Base-by-base conservation (phyloP, 2,888 invertebrate species). In the Didymodactylos carnosus region DNA sequence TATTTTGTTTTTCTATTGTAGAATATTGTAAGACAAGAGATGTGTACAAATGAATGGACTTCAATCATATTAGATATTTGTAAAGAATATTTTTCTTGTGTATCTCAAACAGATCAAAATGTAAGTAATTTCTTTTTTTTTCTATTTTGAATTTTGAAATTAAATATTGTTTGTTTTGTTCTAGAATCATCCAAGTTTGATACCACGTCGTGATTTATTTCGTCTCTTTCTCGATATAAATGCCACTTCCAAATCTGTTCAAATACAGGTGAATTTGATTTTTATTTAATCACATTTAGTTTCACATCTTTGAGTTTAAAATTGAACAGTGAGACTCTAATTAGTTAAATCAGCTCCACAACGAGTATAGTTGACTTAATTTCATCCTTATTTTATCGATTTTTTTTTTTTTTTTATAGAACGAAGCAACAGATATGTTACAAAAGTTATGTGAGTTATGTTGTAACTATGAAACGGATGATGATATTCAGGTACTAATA, bases 181-280 rank as follows among this genome's bases (percentile, higher is more conserved):
- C n/a, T 77, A 83, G 82, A 86, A 87, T 78, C 88, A 90, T 82
- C 92, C 93, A 0, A 86, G 87, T 76, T 87, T 90, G 78, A 86
- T 93, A 80, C 94, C 94, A 7, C 86, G 90, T 46, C 87, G 88
- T 79, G 89, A 90, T 80, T 90, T 94, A 87, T 88, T 92, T 80
- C 86, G 88, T 69, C 84, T 92, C 73, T 86, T 94, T 49, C 87
- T 92, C 75, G 74, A 78, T n/a, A 62, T 62, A 2, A 62, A 62
- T 62, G 62, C 62, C 19, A 6, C 19, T 35, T 62, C 25, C 77
- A 81, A 23, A 78, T 82, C 23, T 78, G 79, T 13, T 78, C 79
- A 10, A 78, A 78, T 14, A 73, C 76, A 7, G 77, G 78, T 11
- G 78, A 78, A 19, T 70, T 80, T n/a, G n/a, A n/a, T n/a, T n/a